These are phyloP conservation scores for Jaculus jaculus DNA, from an alignment of 2,113 vertebrate genomes.

Conservation along the genomic window DNA sequence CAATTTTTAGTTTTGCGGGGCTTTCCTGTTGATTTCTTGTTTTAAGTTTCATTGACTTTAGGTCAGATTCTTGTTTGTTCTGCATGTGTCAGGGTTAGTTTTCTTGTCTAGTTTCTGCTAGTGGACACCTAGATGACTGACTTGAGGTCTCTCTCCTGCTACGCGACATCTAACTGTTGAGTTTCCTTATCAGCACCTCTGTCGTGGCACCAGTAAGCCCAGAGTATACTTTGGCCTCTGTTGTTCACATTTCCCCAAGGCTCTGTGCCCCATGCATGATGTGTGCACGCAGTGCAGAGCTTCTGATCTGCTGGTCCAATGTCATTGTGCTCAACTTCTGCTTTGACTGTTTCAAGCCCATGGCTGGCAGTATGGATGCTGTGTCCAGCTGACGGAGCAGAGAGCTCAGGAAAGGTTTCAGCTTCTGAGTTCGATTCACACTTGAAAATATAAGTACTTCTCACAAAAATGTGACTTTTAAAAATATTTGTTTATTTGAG, in stretches of 20 bases:
- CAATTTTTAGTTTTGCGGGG: background rate
- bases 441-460: background rate
- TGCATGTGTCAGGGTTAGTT: background rate
- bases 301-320: too few species aligned
- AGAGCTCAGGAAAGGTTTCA: background rate
- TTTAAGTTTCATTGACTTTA: background rate
- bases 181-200: too few species aligned
- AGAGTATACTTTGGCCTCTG: constrained; percentile 16
- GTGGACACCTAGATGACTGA: too few species aligned
- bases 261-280: background rate
- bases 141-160: too few species aligned
- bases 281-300: too few species aligned
- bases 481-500: too few species aligned
- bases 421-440: background rate
- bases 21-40: background rate
- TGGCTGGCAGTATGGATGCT: too few species aligned
- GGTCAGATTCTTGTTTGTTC: constrained; percentile 1
- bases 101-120: too few species aligned
- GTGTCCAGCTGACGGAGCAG: background rate
- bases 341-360: too few species aligned
- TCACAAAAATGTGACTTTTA: background rate
- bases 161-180: too few species aligned
- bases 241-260: constrained; percentile 7
- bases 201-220: too few species aligned
- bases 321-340: background rate